phyloP scores from a whole-genome alignment of 1,140 invertebrate species.

The Nylanderia fulva region DNA sequence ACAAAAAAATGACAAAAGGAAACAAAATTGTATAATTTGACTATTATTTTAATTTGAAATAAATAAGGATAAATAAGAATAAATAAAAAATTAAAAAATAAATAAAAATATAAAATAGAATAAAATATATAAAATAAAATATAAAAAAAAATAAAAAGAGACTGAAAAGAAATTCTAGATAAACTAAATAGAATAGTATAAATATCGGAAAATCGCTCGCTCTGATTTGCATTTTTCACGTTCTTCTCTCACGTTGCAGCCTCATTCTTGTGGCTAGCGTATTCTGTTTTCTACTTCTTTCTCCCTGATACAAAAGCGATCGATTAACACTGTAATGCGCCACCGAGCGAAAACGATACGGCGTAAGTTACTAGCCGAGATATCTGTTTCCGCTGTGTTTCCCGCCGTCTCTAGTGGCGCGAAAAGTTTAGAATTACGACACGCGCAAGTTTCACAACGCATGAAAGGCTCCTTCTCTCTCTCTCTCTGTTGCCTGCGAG shows the following conservation, averaged over 20 bases:
- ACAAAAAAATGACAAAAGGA: constrained; percentile 9
- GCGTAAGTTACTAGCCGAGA: constrained; percentile 15
- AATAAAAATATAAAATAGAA: too few relatives aligned
- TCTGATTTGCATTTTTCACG: neutral
- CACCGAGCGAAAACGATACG: neutral
- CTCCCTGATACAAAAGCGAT: neutral
- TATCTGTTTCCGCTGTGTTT: constrained; percentile 40
- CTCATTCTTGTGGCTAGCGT: too few relatives aligned
- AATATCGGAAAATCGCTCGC: neutral
- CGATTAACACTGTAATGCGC: constrained; percentile 15
- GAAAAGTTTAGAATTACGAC: constrained; percentile 53
- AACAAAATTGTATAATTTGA: neutral
- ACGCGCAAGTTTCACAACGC: constrained; percentile 37
- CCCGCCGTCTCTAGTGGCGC: constrained; percentile 33
- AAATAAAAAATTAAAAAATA: too few relatives aligned
- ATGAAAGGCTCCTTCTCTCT: constrained; percentile 5
- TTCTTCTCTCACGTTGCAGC: neutral
- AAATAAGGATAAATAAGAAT: neutral
- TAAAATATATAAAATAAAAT: too few relatives aligned
- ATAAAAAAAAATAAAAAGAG: too few relatives aligned
- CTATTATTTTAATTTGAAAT: too few relatives aligned
- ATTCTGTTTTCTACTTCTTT: neutral
- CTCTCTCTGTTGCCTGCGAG: neutral
- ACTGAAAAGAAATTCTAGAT: too few relatives aligned
- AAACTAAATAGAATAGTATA: neutral